Evolutionary conservation across 2,888 invertebrate genomes (phyloP).

Genomic region (Drosophila vallismaia): DNA sequence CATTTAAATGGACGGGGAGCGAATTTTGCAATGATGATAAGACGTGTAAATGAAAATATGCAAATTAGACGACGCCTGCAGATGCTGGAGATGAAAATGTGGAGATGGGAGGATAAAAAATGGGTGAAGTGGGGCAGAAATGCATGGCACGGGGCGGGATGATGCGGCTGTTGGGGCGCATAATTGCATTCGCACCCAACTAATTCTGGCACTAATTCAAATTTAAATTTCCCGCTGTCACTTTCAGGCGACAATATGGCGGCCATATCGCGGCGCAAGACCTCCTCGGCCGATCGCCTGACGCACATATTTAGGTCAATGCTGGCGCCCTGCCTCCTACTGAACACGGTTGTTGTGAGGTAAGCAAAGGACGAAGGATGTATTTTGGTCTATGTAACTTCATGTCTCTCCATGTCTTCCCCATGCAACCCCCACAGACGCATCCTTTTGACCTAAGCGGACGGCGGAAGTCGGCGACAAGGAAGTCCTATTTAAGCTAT

Average conservation of each 20-base stretch:
- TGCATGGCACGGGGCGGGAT: not conserved
- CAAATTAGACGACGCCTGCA: slow-evolving; percentile 63
- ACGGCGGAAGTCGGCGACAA: slow-evolving; percentile 38
- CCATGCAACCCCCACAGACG: slow-evolving; percentile 55
- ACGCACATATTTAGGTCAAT: slow-evolving; percentile 83
- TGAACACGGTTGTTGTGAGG: slow-evolving; percentile 83
- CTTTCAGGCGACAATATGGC: slow-evolving; percentile 94
- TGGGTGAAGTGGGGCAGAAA: not conserved
- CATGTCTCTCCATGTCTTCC: slow-evolving; percentile 9
- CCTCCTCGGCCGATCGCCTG: slow-evolving; percentile 84
- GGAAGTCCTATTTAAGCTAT: slow-evolving; percentile 76
- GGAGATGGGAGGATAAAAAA: not conserved
- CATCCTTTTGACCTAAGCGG: slow-evolving; percentile 81
- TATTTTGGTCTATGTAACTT: not conserved
- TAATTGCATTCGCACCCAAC: slow-evolving; percentile 36
- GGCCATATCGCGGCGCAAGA: slow-evolving; percentile 92
- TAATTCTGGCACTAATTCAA: slow-evolving; percentile 53
- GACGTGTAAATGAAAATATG: slow-evolving; percentile 76
- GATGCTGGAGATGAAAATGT: slow-evolving; percentile 67
- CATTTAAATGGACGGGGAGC: slow-evolving; percentile 67
- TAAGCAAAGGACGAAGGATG: slow-evolving; percentile 57
- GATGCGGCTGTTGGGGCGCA: slow-evolving; percentile 15
- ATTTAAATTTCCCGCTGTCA: slow-evolving; percentile 52
- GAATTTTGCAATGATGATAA: slow-evolving; percentile 54
- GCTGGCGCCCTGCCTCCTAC: slow-evolving; percentile 83